Conservation (phyloP, 1,140 invertebrate genomes). For the Caenorhabditis remanei region DNA sequence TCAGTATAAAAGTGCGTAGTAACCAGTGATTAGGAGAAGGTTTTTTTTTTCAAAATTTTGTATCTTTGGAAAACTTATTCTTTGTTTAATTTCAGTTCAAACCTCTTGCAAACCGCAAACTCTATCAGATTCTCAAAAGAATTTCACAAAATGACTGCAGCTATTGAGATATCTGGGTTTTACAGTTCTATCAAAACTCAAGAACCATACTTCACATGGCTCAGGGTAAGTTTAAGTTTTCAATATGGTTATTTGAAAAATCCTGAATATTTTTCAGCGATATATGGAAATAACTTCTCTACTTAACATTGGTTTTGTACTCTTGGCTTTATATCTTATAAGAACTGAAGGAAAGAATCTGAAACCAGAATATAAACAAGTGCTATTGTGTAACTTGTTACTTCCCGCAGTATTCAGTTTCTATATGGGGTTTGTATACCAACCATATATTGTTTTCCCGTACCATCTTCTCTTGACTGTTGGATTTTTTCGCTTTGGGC, state of each 20-base stretch:
- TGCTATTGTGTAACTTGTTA: not conserved
- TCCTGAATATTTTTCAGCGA: not conserved
- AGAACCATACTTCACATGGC: conserved; percentile 12
- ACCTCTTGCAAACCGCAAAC: not conserved
- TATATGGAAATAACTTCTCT: conserved; percentile 35
- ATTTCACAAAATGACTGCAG: not conserved
- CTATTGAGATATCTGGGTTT: not conserved
- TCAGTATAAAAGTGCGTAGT: not conserved
- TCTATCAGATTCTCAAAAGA: not conserved
- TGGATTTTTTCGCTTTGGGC: conserved; percentile 28
- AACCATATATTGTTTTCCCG: conserved; percentile 27
- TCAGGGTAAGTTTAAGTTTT: not conserved
- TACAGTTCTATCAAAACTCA: not conserved
- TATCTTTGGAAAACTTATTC: not conserved
- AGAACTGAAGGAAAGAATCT: not conserved
- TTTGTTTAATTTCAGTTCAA: not conserved
- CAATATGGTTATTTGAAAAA: not conserved
- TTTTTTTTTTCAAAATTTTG: not conserved
- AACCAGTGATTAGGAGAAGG: conserved; percentile 5
- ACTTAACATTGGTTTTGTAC: not conserved
- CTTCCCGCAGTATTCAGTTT: conserved; percentile 19
- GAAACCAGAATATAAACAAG: conserved; percentile 26
- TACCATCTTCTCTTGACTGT: conserved; percentile 21
- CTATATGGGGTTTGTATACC: conserved; percentile 23
- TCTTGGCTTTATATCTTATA: conserved; percentile 12